phyloP scores from a whole-genome alignment of 2,797 vertebrate species.

The Etheostoma perlongum region DNA sequence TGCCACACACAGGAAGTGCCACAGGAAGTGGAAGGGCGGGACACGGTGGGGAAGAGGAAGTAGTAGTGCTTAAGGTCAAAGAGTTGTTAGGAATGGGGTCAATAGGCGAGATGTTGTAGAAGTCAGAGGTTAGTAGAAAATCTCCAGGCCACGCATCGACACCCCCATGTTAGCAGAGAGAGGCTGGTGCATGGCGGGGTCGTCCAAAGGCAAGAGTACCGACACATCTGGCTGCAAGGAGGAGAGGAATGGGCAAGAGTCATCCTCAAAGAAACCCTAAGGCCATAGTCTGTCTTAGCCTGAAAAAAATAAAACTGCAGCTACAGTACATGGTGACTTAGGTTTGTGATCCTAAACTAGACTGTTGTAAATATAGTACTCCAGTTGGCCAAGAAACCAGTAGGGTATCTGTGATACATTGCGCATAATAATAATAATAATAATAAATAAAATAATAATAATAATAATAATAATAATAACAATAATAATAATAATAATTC shows the following conservation, averaged over 20 bases:
- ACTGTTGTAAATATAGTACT: conserved; percentile 28
- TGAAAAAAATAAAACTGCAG: conserved; percentile 36
- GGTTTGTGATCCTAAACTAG: conserved; percentile 27
- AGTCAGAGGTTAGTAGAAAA: conserved; percentile 89
- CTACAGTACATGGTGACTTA: conserved; percentile 1
- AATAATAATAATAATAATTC: conserved; percentile 11
- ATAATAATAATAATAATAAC: too few species aligned
- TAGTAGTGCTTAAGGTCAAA: conserved; percentile 75
- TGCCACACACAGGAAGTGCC: conserved; percentile 85
- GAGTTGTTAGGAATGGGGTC: conserved; percentile 69
- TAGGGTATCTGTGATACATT: conserved; percentile 15
- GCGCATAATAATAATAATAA: conserved; percentile 23
- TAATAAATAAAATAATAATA: too few species aligned
- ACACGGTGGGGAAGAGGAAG: conserved; percentile 78
- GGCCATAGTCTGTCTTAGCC: conserved; percentile 34
- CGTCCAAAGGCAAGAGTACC: conserved; percentile 88
- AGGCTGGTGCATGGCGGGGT: conserved; percentile 88
- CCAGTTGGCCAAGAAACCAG: conserved; percentile 29
- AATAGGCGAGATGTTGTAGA: conserved; percentile 81
- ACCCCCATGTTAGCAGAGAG: conserved; percentile 89
- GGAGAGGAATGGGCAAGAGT: conserved; percentile 82
- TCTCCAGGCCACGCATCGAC: conserved; percentile 88
- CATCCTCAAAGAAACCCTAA: conserved; percentile 73
- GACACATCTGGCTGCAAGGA: conserved; percentile 88
- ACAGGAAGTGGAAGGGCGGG: conserved; percentile 79